phyloP scores from a whole-genome alignment of 23 tunicate genomes.

The Corella eumyota region DNA sequence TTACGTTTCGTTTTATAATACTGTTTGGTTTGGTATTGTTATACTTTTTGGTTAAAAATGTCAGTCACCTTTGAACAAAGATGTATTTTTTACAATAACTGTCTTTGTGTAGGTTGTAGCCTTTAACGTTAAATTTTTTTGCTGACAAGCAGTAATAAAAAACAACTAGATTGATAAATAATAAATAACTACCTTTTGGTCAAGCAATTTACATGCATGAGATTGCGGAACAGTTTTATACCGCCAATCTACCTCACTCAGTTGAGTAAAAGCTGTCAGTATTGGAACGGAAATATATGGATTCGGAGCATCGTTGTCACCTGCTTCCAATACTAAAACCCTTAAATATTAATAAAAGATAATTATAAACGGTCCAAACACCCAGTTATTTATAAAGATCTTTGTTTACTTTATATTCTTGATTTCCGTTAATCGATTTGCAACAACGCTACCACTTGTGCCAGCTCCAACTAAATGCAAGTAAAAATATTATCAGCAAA shows the following conservation, averaged over 20 bases:
- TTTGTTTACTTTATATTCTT: conserved; percentile 23
- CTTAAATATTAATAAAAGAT: conserved; percentile 8
- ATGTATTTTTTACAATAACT: too few relatives aligned
- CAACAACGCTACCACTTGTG: conserved; percentile 55
- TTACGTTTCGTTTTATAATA: too few relatives aligned
- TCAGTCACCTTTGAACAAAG: too few relatives aligned
- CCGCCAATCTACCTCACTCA: conserved; percentile 21
- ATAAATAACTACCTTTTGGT: conserved; percentile 19
- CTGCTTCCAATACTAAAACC: conserved; percentile 56
- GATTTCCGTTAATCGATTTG: conserved; percentile 44
- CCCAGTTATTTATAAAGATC: not conserved
- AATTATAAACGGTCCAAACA: not conserved
- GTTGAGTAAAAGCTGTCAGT: conserved; percentile 4
- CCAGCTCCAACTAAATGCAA: conserved; percentile 57
- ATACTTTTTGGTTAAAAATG: too few relatives aligned
- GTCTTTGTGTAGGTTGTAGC: too few relatives aligned
- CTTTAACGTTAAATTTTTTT: too few relatives aligned
- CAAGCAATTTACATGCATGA: conserved; percentile 6
- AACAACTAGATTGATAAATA: too few relatives aligned
- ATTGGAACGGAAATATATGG: conserved; percentile 23
- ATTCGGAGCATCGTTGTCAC: conserved; percentile 28
- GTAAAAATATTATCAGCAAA: not conserved
- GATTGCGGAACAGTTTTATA: conserved; percentile 45
- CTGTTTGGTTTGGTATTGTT: too few relatives aligned
- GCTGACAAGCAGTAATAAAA: too few relatives aligned